A percentile compares a stretch with the other conserved stretches of the same genome.
phyloP scores from a whole-genome alignment of 2,113 vertebrate species.

The Protobothrops flavoviridis region DNA sequence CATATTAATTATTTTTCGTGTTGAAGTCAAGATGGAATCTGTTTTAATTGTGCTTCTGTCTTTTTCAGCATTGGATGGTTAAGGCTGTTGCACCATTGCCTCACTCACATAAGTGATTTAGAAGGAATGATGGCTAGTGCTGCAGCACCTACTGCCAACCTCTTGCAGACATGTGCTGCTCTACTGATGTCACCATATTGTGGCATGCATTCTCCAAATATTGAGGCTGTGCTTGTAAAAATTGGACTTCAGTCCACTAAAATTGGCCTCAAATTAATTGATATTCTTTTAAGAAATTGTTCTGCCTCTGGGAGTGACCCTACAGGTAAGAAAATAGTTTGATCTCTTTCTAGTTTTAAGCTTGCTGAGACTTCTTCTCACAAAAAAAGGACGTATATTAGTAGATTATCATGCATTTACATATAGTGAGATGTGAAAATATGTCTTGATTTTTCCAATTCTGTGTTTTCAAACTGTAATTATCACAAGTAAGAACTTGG shows the following conservation, averaged over 20 bases:
- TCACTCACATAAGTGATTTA: slow-evolving; percentile 96
- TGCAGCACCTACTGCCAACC: slow-evolving; percentile 94
- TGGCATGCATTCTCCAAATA: slow-evolving; percentile 98
- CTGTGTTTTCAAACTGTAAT: background rate
- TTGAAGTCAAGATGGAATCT: background rate
- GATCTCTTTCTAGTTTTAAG: background rate
- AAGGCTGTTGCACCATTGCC: slow-evolving; percentile 94
- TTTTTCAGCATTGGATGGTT: slow-evolving; percentile 93
- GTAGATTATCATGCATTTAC: background rate
- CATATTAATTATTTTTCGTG: background rate
- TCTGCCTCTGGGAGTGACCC: slow-evolving; percentile 95
- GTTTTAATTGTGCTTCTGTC: slow-evolving; percentile 21
- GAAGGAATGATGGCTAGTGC: slow-evolving; percentile 98
- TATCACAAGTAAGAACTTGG: background rate
- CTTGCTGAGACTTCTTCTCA: background rate
- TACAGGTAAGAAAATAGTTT: slow-evolving; percentile 76
- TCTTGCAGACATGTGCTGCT: slow-evolving; percentile 95
- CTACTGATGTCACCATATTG: slow-evolving; percentile 98
- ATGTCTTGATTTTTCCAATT: background rate
- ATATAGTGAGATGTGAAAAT: background rate
- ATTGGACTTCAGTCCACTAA: slow-evolving; percentile 96
- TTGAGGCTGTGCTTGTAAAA: slow-evolving; percentile 95
- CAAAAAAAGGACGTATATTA: background rate
- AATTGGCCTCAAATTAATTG: slow-evolving; percentile 94
- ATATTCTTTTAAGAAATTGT: slow-evolving; percentile 96